Base-by-base conservation (phyloP, 2,888 invertebrate genomes). In the Sabellastarte sp. region DNA sequence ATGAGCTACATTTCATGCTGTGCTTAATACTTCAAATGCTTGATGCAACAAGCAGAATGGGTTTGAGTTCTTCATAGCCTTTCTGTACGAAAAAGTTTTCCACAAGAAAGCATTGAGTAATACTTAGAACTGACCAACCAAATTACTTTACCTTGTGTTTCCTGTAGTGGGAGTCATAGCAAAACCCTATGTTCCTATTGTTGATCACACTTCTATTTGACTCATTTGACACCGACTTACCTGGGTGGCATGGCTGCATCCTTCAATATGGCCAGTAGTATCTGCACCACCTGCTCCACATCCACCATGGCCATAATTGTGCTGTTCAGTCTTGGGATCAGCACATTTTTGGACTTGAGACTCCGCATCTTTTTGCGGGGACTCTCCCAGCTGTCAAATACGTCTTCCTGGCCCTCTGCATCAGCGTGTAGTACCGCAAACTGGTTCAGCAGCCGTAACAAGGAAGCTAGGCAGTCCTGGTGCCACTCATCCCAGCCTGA, bases 381-480 rank as follows among this genome's bases (percentile, higher is more conserved):
- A 64, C 76, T 78, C 58, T 80, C 80, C 24, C 58, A 76, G 74
- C 31, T 32, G 32, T 63, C 65, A 29, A 60, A 61, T 30, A 77
- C 76, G 62, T 80, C 81, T 64, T 79, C 80, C 53, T 76, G 73
- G 1, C 74, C 73, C 55, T 77, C 78, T 3, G 74, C 67, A 67
- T 81, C 80, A 3, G 76, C 73, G 26, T 73, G 76, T 50, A 77
- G 87, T 10, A 93, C 91, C 0, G 95, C 94, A 60, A 95, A 88
- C 68, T 94, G 90, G 82, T 93, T 93, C 5, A 95, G 85, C 69
- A 95, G 88, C 77, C 94, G 92, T 60, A 96, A 82, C 10, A 96
- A 85, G 71, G 92, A 90, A 2, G 95, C 94, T 32, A 96, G 86
- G 77, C 95, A 95, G 80, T 96, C 96, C 80, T 95, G 95, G 62